Conservation (phyloP, 1,140 invertebrate genomes). For the Lordiphosa stackelbergi region DNA sequence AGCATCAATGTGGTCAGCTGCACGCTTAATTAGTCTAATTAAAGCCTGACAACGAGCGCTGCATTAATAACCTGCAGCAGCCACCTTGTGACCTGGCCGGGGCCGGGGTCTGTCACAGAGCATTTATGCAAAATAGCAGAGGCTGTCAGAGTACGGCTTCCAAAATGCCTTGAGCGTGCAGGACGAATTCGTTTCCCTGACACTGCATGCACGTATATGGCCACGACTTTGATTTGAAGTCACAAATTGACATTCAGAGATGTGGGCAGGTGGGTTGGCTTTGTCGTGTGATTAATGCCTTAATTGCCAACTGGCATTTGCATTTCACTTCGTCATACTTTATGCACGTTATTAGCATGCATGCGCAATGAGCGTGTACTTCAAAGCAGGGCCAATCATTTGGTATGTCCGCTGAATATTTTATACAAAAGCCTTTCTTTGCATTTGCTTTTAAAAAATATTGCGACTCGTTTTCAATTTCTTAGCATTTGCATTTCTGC, state of each 20-base stretch:
- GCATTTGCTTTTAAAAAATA: conserved; percentile 36
- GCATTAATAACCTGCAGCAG: conserved; percentile 59
- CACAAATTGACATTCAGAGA: conserved; percentile 40
- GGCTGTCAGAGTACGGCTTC: conserved; percentile 6
- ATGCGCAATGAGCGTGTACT: conserved; percentile 48
- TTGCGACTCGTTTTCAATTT: conserved; percentile 63
- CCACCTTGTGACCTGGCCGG: conserved; percentile 7
- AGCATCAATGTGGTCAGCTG: conserved; percentile 18
- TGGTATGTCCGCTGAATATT: conserved; percentile 21
- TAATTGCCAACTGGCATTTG: conserved; percentile 38
- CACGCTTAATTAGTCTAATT: conserved; percentile 64
- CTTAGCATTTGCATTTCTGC: conserved; percentile 62
- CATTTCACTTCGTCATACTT: conserved; percentile 37
- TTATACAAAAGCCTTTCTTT: conserved; percentile 51
- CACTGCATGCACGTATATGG: conserved; percentile 10
- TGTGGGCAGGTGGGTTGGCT: conserved; percentile 4
- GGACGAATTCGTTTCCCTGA: background rate
- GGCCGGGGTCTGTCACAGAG: conserved; percentile 8
- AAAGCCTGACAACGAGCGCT: conserved; percentile 39
- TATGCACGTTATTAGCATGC: conserved; percentile 59
- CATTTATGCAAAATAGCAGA: conserved; percentile 46
- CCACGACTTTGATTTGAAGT: conserved; percentile 27
- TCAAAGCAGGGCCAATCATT: conserved; percentile 18
- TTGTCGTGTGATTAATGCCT: conserved; percentile 42
- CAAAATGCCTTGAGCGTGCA: conserved; percentile 17